Percentiles rank a stretch among this genome's conserved stretches.
These are phyloP conservation scores for Heterodera filipjevi DNA, from an alignment of 2,888 invertebrate genomes.

Conservation along the genomic window DNA sequence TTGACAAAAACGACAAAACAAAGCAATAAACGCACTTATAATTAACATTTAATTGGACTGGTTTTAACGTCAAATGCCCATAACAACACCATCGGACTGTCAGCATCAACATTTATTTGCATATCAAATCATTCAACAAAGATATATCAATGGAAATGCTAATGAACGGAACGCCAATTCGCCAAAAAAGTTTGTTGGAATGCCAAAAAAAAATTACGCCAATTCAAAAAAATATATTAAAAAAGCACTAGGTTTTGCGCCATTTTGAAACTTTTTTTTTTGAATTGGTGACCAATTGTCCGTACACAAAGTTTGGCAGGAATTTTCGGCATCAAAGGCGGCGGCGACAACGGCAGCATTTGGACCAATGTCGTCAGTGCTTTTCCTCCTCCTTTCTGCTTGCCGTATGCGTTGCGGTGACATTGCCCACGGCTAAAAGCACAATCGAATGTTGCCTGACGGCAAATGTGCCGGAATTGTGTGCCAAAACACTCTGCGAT, in stretches of 20 bases:
- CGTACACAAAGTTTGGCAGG: background rate
- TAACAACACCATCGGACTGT: background rate
- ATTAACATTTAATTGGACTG: background rate
- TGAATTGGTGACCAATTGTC: slow-evolving; percentile 6
- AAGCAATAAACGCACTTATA: background rate
- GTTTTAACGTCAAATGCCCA: background rate
- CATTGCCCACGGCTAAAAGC: background rate
- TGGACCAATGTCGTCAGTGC: background rate
- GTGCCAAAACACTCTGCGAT: slow-evolving; percentile 52
- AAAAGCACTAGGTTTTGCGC: too few species aligned
- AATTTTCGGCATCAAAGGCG: background rate
- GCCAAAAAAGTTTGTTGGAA: background rate
- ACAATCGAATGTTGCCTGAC: background rate
- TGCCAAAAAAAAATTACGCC: background rate
- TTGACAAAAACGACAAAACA: slow-evolving; percentile 8
- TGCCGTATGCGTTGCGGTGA: background rate
- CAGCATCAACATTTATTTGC: background rate
- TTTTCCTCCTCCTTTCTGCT: background rate
- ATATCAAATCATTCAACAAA: background rate
- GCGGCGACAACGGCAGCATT: background rate
- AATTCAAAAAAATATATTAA: background rate
- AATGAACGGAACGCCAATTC: background rate
- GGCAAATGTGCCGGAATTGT: slow-evolving; percentile 46
- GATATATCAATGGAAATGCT: background rate
- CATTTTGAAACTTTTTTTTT: background rate